Percentiles rank a stretch among this genome's conserved stretches.
Conservation (phyloP, 2,797 vertebrate species). For the Crocidura indochinensis region DNA sequence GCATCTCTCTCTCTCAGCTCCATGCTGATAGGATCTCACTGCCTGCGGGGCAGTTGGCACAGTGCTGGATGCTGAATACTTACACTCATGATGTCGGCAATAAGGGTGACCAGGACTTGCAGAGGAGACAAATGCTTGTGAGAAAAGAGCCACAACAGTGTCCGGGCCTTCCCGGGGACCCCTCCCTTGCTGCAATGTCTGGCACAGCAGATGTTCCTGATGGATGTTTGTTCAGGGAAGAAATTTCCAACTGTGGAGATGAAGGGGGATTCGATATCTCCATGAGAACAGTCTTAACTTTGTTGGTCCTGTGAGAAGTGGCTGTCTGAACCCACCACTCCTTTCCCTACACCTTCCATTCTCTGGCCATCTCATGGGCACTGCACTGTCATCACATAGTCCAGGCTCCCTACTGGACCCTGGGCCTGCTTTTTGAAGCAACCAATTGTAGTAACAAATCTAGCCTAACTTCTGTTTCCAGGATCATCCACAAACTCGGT, state of each 20-base stretch:
- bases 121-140: background rate
- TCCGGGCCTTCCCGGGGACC: fast-evolving
- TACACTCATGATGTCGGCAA: too few relatives aligned
- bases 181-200: background rate
- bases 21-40: too few relatives aligned
- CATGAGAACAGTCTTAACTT: background rate
- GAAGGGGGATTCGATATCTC: background rate
- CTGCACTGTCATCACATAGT: background rate
- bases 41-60: background rate
- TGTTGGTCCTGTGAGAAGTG: background rate
- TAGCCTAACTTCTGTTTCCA: conserved; percentile 65
- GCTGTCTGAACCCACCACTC: background rate
- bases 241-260: background rate
- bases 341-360: background rate
- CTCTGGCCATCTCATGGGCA: background rate
- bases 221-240: background rate
- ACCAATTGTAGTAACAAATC: background rate
- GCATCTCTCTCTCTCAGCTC: too few relatives aligned
- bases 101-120: too few relatives aligned
- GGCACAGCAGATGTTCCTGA: background rate
- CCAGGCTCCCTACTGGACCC: background rate
- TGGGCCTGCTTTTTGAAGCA: background rate
- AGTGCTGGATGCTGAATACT: background rate
- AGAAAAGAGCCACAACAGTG: background rate
- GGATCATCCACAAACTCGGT: conserved; percentile 67